Percentiles rank a stretch among this genome's conserved stretches.
Evolutionary conservation across 2,113 vertebrate genomes (phyloP).

Genomic region (Rhinoptilus africanus): DNA sequence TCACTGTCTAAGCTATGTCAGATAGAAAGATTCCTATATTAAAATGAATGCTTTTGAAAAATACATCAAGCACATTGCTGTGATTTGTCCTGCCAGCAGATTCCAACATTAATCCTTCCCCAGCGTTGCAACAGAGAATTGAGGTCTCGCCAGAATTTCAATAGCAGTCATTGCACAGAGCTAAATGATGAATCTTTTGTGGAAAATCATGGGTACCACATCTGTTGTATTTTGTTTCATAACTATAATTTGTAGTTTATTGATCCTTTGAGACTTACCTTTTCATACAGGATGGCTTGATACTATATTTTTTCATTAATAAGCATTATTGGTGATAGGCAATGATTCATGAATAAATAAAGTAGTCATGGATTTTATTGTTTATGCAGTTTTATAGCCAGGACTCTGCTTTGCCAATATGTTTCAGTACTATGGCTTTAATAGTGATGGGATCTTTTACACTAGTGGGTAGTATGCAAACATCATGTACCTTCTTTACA

Average conservation of each 20-base stretch:
- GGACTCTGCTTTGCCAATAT: neutral
- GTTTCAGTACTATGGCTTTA: neutral
- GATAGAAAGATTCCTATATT: slow-evolving; percentile 48
- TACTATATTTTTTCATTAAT: neutral
- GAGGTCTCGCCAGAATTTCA: slow-evolving; percentile 36
- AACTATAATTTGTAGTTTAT: neutral
- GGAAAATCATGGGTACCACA: neutral
- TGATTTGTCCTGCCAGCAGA: slow-evolving; percentile 50
- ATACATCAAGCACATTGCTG: slow-evolving; percentile 42
- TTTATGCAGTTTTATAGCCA: neutral
- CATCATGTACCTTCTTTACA: neutral
- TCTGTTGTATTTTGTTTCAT: slow-evolving; percentile 8
- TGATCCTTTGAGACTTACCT: neutral
- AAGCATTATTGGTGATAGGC: neutral
- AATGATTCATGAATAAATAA: neutral
- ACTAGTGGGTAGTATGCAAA: neutral
- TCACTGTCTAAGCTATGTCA: slow-evolving; percentile 13
- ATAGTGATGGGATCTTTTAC: neutral
- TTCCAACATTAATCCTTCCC: slow-evolving; percentile 50
- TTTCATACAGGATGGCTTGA: neutral
- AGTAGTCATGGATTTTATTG: neutral
- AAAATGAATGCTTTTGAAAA: slow-evolving; percentile 60
- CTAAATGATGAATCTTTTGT: slow-evolving; percentile 12
- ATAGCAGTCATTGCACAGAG: neutral
- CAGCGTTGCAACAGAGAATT: neutral